Evolutionary conservation across 2,888 invertebrate genomes (phyloP).

Genomic region (Diadegma fenestrale): DNA sequence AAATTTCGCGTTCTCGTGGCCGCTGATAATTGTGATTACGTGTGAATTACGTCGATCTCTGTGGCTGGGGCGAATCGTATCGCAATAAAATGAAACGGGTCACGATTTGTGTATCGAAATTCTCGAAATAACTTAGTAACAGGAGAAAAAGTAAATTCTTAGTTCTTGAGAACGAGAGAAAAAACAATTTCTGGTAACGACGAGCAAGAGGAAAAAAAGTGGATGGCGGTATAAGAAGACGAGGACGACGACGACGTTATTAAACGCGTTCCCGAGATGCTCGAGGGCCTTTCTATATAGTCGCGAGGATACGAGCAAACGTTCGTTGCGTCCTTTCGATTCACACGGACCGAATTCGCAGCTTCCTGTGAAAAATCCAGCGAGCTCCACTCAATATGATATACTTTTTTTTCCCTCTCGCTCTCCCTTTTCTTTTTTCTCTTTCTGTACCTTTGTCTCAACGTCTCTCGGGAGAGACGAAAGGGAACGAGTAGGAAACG

Average conservation of each 20-base stretch:
- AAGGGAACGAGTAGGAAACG: constrained; percentile 33
- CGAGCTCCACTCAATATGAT: constrained; percentile 41
- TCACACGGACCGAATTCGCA: constrained; percentile 33
- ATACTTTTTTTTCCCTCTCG: neutral
- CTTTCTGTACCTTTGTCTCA: constrained; percentile 3
- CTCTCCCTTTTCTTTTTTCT: neutral
- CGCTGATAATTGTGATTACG: neutral
- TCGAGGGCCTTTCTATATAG: constrained; percentile 30
- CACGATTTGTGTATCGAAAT: neutral
- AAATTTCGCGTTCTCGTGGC: neutral
- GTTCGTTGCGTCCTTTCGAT: constrained; percentile 13
- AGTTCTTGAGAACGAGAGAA: constrained; percentile 6
- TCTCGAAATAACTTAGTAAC: neutral
- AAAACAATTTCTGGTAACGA: constrained; percentile 21
- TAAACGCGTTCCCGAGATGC: constrained; percentile 51
- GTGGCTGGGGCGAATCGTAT: neutral
- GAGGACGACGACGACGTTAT: constrained; percentile 46
- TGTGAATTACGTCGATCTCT: neutral
- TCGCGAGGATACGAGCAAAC: constrained; percentile 15
- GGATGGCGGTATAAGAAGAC: constrained; percentile 1
- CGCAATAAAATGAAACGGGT: constrained; percentile 43
- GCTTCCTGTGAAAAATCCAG: constrained; percentile 48
- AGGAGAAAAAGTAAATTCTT: constrained; percentile 2
- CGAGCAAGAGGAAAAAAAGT: constrained; percentile 4
- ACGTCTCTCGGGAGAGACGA: constrained; percentile 49